Conservation (phyloP, 2,797 vertebrate genomes). For the Brachyalestes nurse region DNA sequence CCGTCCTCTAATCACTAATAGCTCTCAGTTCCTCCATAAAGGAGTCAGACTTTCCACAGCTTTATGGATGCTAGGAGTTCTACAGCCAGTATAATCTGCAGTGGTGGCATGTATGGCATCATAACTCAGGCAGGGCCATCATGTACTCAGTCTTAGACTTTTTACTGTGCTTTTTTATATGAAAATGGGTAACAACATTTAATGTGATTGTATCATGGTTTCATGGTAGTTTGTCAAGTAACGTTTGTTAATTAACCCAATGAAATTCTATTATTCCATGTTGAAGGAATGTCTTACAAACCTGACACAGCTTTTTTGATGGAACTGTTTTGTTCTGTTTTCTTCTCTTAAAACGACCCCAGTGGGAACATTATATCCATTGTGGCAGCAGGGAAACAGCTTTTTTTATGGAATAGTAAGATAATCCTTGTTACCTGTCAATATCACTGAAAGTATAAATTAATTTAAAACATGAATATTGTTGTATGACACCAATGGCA, state of each 20-base stretch:
- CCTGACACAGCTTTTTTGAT: neutral
- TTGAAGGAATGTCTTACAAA: too few species aligned
- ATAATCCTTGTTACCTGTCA: too few species aligned
- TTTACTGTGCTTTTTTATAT: conserved; percentile 24
- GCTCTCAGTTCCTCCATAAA: conserved; percentile 33
- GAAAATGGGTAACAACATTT: too few species aligned
- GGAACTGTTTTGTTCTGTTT: neutral
- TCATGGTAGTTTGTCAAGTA: neutral
- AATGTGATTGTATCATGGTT: neutral
- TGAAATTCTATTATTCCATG: neutral
- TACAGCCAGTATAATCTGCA: conserved; percentile 35
- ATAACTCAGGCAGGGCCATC: conserved; percentile 1
- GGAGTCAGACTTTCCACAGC: conserved; percentile 68
- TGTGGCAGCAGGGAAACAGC: too few species aligned
- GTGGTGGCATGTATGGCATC: conserved; percentile 29
- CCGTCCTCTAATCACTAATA: conserved; percentile 55
- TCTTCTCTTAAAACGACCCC: too few species aligned
- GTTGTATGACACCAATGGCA: conserved; percentile 18
- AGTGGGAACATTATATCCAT: too few species aligned
- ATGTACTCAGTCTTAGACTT: conserved; percentile 32
- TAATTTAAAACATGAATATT: neutral
- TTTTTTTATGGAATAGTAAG: neutral
- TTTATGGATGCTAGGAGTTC: conserved; percentile 46
- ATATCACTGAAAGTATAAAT: neutral
- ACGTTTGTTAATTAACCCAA: neutral